Percentiles rank a stretch among this genome's conserved stretches.
Conservation (phyloP, 2,888 invertebrate species). For the Dasypogon diadema region DNA sequence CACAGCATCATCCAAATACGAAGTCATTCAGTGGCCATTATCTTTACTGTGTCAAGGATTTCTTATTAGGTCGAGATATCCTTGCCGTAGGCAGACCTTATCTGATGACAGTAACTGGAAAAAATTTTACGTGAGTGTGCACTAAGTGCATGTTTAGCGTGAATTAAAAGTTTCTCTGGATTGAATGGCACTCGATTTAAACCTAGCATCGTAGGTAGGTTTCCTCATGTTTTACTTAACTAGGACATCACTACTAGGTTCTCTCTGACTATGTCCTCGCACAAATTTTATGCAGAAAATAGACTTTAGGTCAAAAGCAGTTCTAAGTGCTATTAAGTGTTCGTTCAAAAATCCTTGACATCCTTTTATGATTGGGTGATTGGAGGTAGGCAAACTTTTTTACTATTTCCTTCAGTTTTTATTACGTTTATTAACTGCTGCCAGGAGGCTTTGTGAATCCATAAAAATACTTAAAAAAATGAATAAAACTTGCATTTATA, state of each 20-base stretch:
- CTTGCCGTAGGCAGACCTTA: conserved; percentile 19
- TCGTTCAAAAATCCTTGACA: conserved; percentile 24
- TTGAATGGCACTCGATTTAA: not conserved
- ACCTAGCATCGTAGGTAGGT: no score
- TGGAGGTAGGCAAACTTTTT: no score
- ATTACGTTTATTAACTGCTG: no score
- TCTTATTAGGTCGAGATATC: conserved; percentile 41
- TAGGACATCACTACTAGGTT: not conserved
- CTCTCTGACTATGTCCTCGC: no score
- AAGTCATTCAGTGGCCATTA: conserved; percentile 37
- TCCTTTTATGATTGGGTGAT: conserved; percentile 26
- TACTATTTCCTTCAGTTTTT: no score
- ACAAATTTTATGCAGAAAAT: no score
- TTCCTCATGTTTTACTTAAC: not conserved
- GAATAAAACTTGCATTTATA: no score
- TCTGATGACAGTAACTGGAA: conserved; percentile 19
- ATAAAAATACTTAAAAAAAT: no score
- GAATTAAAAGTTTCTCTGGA: not conserved
- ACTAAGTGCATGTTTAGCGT: conserved; percentile 33
- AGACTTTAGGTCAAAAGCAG: conserved; percentile 9
- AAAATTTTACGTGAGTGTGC: conserved; percentile 36
- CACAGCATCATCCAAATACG: not conserved
- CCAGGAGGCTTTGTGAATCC: no score
- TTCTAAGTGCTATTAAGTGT: not conserved
- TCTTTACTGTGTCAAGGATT: conserved; percentile 39